These are phyloP conservation scores for Eidolon helvum DNA, from an alignment of 2,113 vertebrate genomes.

Conservation along the genomic window DNA sequence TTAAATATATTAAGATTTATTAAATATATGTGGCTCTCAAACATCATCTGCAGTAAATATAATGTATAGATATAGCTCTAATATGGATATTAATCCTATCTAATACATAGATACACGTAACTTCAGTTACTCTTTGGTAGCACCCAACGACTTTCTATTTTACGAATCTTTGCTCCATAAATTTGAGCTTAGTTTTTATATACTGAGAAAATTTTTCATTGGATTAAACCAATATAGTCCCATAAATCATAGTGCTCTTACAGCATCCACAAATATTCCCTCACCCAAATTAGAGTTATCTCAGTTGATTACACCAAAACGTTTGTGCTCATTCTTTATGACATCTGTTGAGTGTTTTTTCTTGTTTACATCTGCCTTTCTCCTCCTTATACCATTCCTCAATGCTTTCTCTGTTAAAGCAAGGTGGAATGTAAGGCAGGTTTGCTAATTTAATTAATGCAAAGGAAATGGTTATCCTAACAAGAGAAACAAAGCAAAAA, in stretches of 20 bases:
- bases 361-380: constrained; percentile 72
- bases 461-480: constrained; percentile 80
- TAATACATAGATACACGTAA: neutral
- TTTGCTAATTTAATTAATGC: constrained; percentile 72
- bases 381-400: constrained; percentile 42
- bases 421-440: constrained; percentile 63
- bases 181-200: neutral
- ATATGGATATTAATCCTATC: neutral
- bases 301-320: constrained; percentile 68
- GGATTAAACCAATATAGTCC: constrained; percentile 30
- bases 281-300: constrained; percentile 65
- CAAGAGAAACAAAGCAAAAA: constrained; percentile 79
- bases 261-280: neutral
- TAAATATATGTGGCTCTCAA: neutral
- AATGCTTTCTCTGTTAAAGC: constrained; percentile 77
- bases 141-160: neutral
- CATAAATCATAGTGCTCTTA: constrained; percentile 42
- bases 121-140: constrained; percentile 19
- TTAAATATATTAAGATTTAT: too few species aligned
- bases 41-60: neutral
- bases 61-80: neutral
- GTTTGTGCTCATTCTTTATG: constrained; percentile 69
- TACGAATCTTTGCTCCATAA: neutral
- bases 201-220: constrained; percentile 33
- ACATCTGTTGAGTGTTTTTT: constrained; percentile 67